Percentiles rank a stretch among this genome's conserved stretches.
phyloP scores from a whole-genome alignment of 2,888 invertebrate species.

The Drosophila borealis region DNA sequence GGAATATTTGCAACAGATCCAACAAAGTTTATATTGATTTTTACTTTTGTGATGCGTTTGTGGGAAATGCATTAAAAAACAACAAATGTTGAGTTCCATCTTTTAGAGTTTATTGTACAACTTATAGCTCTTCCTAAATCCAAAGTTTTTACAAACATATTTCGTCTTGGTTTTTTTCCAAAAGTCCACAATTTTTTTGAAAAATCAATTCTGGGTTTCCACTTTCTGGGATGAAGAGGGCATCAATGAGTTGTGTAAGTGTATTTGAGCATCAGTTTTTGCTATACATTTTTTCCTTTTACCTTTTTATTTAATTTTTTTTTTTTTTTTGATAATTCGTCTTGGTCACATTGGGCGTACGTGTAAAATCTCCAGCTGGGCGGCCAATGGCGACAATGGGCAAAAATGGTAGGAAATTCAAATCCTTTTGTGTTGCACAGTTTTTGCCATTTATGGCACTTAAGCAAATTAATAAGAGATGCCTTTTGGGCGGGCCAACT shows the following conservation, averaged over 20 bases:
- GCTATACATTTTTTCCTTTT: not conserved
- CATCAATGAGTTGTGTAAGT: conserved; percentile 16
- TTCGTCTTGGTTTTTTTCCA: no score
- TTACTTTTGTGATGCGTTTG: not conserved
- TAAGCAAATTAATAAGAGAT: conserved; percentile 79
- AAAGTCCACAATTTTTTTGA: no score
- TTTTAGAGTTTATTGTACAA: no score
- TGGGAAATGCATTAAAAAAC: no score
- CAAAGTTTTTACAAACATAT: no score
- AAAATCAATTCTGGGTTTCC: no score
- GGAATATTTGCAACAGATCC: not conserved
- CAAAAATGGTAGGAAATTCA: conserved; percentile 54
- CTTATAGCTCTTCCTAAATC: no score
- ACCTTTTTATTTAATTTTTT: conserved; percentile 11
- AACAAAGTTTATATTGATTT: not conserved
- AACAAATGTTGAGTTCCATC: no score
- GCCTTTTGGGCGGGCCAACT: conserved; percentile 45
- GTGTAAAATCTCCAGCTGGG: conserved; percentile 74
- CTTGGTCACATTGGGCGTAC: conserved; percentile 66
- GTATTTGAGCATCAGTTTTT: conserved; percentile 17
- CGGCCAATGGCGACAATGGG: conserved; percentile 46
- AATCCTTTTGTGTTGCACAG: conserved; percentile 64
- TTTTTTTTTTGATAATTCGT: conserved; percentile 61
- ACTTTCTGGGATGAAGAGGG: not conserved
- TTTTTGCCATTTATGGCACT: conserved; percentile 74